Percentiles rank a stretch among this genome's conserved stretches.
phyloP scores from a whole-genome alignment of 23 tunicate species.

The Trididemnum nubilum region DNA sequence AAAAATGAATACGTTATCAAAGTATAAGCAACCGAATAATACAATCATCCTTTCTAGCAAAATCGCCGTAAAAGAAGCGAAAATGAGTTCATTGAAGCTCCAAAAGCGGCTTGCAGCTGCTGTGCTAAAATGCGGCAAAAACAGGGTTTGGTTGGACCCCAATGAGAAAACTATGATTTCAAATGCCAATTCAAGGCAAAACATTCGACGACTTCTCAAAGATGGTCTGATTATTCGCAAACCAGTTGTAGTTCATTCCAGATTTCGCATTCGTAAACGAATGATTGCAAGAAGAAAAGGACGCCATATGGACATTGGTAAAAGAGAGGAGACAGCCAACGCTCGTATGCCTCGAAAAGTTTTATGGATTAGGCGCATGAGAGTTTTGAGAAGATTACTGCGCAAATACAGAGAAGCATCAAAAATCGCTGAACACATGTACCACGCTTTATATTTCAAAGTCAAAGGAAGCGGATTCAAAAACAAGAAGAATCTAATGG shows the following conservation, averaged over 20 bases:
- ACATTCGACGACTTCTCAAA: conserved; percentile 88
- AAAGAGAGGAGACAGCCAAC: conserved; percentile 98
- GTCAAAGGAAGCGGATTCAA: conserved; percentile 99
- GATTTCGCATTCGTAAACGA: conserved; percentile 88
- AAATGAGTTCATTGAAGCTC: conserved; percentile 79
- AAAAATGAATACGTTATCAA: too few relatives aligned
- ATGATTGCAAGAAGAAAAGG: conserved; percentile 98
- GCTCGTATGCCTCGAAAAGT: conserved; percentile 99
- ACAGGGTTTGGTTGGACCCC: conserved; percentile 98
- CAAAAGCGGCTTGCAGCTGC: conserved; percentile 99
- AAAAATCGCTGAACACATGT: conserved; percentile 95
- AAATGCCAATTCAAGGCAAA: conserved; percentile 98
- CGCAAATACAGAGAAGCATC: conserved; percentile 89
- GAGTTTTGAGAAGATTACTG: conserved; percentile 92
- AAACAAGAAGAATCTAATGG: conserved; percentile 91
- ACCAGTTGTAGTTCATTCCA: conserved; percentile 98
- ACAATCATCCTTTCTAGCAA: background rate
- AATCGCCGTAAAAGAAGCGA: background rate
- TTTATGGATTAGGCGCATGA: conserved; percentile 95
- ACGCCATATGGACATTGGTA: conserved; percentile 94
- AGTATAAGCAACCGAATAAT: too few relatives aligned
- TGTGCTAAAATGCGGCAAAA: conserved; percentile 98
- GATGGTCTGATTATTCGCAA: conserved; percentile 99
- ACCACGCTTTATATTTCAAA: conserved; percentile 90
- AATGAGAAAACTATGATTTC: conserved; percentile 97